Base-by-base conservation (phyloP, 2,888 invertebrate genomes). In the Synanthedon formicaeformis region DNA sequence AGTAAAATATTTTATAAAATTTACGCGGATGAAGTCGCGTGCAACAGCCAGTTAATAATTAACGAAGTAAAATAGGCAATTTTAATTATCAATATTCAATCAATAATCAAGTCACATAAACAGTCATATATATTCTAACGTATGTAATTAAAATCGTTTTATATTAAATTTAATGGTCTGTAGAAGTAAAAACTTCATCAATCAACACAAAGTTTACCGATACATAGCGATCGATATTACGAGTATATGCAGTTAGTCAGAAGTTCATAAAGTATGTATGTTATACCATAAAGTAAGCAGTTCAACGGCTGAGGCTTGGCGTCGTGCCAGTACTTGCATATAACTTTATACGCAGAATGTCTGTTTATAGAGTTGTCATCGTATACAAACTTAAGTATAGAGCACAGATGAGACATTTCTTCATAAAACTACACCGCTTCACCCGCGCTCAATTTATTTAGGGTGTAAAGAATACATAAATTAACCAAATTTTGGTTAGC, bases 231-330 rank as follows among this genome's bases (percentile, higher is more conserved):
- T 45, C 45, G n/a, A 45, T 41, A 45, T 23, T 2, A n/a, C n/a
- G n/a, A n/a, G n/a, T n/a, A 18, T 14, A 11, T 13, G 45, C 45
- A 45, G n/a, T 13, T 45, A 45, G n/a, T 13, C 13, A 13, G 45
- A 14, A 3, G 45, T 45, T 45, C n/a, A 14, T 14, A 45, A 23
- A 23, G 23, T 23, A 23, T 23, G 5, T 23, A 23, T 23, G 23
- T 5, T 23, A 23, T 23, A 23, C 23, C 23, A 23, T 23, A 23
- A 63, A 63, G 63, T 60, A 61, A 67, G 59, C 59, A 60, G 59
- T 67, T 64, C 60, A 64, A 58, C 57, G 58, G 57, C 59, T 56
- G 52, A 53, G 57, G 57, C 54, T 40, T 67, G 67, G 67, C 66
- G 52, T 50, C 18, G 55, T 52, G 69, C 67, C 68, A 68, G 61